Evolutionary conservation across 2,797 vertebrate species (phyloP).

Genomic region (Enteromius viviparus): DNA sequence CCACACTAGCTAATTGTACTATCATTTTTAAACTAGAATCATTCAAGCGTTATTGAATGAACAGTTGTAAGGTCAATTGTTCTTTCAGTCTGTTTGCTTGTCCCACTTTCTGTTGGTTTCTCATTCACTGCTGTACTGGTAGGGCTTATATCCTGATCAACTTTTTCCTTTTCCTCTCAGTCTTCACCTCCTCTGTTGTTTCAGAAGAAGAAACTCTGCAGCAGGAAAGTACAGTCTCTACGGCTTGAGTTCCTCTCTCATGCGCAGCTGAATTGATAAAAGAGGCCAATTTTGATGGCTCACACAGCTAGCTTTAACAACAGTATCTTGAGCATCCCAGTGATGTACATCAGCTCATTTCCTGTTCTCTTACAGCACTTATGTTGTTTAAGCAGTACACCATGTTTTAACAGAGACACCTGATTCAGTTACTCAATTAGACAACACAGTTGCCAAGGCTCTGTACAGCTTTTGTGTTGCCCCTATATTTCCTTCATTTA

Average conservation of each 20-base stretch:
- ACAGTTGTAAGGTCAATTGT: constrained; percentile 13
- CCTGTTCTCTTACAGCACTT: not conserved
- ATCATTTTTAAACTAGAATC: constrained; percentile 1
- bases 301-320: not conserved
- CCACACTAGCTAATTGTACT: not conserved
- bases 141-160: not conserved
- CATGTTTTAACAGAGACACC: constrained; percentile 16
- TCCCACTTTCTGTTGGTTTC: not conserved
- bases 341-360: not conserved
- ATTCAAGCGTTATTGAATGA: not conserved
- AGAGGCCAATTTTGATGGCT: not conserved
- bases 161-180: not conserved
- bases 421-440: constrained; percentile 6
- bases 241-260: not conserved
- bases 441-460: not conserved
- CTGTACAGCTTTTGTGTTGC: not conserved
- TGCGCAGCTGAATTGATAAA: not conserved
- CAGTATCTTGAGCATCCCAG: not conserved
- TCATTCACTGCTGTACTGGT: not conserved
- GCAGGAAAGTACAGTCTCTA: not conserved
- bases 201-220: not conserved
- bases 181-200: not conserved
- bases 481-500: not conserved
- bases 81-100: not conserved
- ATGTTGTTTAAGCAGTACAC: constrained; percentile 27